phyloP scores from a whole-genome alignment of 2,888 invertebrate species.

The Pimpla rufipes region DNA sequence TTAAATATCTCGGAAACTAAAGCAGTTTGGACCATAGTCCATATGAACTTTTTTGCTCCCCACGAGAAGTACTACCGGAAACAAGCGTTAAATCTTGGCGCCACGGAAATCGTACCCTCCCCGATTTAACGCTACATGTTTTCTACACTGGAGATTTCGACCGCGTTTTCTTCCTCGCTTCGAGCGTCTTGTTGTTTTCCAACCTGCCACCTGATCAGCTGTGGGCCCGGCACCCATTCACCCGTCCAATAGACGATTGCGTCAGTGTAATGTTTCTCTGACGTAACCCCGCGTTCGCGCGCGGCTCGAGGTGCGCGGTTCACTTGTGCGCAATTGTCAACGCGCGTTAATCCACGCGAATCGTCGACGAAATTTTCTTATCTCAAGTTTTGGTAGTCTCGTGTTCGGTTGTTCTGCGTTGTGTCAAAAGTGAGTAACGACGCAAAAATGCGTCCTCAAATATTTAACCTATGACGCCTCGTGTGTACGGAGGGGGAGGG shows the following conservation, averaged over 20 bases:
- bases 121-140: too few relatives aligned
- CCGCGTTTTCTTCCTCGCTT: too few relatives aligned
- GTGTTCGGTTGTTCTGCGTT: neutral
- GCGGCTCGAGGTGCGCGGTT: neutral
- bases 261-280: neutral
- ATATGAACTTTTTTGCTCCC: too few relatives aligned
- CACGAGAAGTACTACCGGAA: too few relatives aligned
- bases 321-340: neutral
- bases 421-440: neutral
- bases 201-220: neutral
- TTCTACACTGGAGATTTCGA: too few relatives aligned
- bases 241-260: slow-evolving; percentile 18
- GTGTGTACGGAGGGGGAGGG: neutral
- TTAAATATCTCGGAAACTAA: too few relatives aligned
- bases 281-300: neutral
- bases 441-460: slow-evolving; percentile 47
- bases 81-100: too few relatives aligned
- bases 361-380: slow-evolving; percentile 14
- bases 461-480: slow-evolving; percentile 30
- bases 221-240: neutral
- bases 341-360: slow-evolving; percentile 11
- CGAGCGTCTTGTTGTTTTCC: neutral
- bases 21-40: too few relatives aligned
- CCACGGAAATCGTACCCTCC: too few relatives aligned
- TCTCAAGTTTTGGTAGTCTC: slow-evolving; percentile 12